Evolutionary conservation across 1,140 invertebrate species (phyloP).

Genomic region (Pogonognathellus flavescens): DNA sequence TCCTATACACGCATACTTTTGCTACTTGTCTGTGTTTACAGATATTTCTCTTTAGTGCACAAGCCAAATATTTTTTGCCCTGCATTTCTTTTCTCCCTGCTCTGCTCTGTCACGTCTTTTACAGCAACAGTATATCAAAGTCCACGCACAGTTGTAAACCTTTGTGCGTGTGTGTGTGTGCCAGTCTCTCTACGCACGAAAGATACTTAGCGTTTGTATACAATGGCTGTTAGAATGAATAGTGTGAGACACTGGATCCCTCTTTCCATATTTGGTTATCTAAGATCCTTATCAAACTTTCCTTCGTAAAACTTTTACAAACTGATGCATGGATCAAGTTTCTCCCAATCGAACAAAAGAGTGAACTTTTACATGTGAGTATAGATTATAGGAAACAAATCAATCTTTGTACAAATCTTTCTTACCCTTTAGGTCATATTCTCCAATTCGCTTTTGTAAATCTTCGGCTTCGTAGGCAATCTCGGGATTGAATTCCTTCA

Average conservation of each 20-base stretch:
- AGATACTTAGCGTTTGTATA: background rate
- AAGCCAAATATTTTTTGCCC: conserved; percentile 24
- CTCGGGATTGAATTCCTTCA: conserved; percentile 48
- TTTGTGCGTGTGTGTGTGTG: conserved; percentile 6
- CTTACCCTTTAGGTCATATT: conserved; percentile 16
- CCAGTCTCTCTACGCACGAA: background rate
- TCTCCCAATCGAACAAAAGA: background rate
- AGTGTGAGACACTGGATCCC: background rate
- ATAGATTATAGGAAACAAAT: background rate
- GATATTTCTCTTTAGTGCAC: background rate
- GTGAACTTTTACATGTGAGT: background rate
- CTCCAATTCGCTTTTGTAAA: conserved; percentile 19
- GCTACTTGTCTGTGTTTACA: too few relatives aligned
- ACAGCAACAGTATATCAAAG: background rate
- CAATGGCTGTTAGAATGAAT: background rate
- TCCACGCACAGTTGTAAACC: conserved; percentile 3
- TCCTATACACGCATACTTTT: too few relatives aligned
- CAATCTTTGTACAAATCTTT: background rate
- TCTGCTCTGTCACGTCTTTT: background rate
- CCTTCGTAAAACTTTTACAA: background rate
- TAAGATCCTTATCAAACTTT: background rate
- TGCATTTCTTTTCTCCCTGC: conserved; percentile 37
- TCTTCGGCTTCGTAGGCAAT: conserved; percentile 34
- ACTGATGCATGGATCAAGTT: background rate
- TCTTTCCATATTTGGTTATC: conserved; percentile 18